These are phyloP conservation scores for Tridacna crocea DNA, from an alignment of 2,888 invertebrate species.

Conservation along the genomic window DNA sequence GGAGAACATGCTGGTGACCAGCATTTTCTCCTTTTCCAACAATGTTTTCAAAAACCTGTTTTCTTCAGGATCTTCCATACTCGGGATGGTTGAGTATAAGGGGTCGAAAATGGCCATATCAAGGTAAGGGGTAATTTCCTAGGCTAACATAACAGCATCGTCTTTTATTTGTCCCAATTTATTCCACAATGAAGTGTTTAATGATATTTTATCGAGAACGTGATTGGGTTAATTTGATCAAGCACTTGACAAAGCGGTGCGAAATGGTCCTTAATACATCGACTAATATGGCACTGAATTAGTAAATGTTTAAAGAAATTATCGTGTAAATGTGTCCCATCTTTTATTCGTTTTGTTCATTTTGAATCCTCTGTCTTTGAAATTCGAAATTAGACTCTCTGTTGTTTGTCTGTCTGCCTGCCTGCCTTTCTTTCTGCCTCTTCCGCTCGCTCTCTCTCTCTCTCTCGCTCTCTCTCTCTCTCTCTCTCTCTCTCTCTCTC, in stretches of 20 bases:
- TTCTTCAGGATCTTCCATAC: too few species aligned
- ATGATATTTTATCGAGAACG: conserved; percentile 36
- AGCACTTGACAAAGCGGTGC: conserved; percentile 14
- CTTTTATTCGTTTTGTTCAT: neutral
- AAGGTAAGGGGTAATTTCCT: neutral
- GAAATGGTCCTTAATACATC: conserved; percentile 26
- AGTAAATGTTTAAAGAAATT: conserved; percentile 1
- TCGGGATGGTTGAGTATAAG: too few species aligned
- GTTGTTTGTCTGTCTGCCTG: neutral
- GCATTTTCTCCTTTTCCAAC: too few species aligned
- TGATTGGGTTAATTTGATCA: conserved; percentile 30
- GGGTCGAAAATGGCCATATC: too few species aligned
- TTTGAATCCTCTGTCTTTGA: too few species aligned
- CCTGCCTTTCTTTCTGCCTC: neutral
- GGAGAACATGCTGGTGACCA: neutral
- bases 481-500: too few species aligned
- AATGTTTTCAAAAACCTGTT: too few species aligned
- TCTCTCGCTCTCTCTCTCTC: too few species aligned
- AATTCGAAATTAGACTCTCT: too few species aligned
- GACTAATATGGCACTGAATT: conserved; percentile 13
- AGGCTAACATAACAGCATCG: conserved; percentile 37
- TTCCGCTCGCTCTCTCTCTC: neutral
- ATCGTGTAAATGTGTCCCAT: neutral
- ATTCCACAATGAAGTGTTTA: conserved; percentile 27
- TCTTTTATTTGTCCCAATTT: conserved; percentile 51